Conservation (phyloP, 1,140 invertebrate genomes). For the Hermatobates lingyangjiaoensis region DNA sequence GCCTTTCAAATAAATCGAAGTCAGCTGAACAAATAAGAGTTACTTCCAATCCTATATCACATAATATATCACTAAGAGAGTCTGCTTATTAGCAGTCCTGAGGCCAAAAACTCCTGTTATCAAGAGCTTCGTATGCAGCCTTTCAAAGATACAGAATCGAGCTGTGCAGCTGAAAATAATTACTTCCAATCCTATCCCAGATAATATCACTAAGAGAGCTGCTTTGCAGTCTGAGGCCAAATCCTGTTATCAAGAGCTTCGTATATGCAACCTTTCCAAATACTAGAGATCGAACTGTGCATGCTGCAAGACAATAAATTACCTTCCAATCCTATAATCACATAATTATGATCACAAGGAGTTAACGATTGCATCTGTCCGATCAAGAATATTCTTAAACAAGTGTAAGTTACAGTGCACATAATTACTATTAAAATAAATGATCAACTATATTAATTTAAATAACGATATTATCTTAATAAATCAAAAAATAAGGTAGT, state of each 20-base stretch:
- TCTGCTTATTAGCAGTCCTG: constrained; percentile 72
- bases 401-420: too few species aligned
- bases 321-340: too few species aligned
- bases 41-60: too few species aligned
- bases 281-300: constrained; percentile 56
- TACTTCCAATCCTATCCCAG: too few species aligned
- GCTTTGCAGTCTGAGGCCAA: constrained; percentile 71
- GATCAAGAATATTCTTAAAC: too few species aligned
- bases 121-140: constrained; percentile 68
- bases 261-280: constrained; percentile 72
- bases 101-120: constrained; percentile 67
- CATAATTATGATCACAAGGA: too few species aligned
- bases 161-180: constrained; percentile 48
- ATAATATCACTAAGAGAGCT: constrained; percentile 72
- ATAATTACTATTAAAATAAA: too few species aligned
- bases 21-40: constrained; percentile 47
- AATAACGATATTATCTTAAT: too few species aligned
- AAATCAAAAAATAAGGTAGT: too few species aligned
- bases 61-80: constrained; percentile 69
- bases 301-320: constrained; percentile 49
- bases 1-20: constrained; percentile 70
- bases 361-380: too few species aligned
- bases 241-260: constrained; percentile 74
- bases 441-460: too few species aligned
- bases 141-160: constrained; percentile 71